Base-by-base conservation (phyloP, 2,113 vertebrate genomes). In the Heteronetta atricapilla region DNA sequence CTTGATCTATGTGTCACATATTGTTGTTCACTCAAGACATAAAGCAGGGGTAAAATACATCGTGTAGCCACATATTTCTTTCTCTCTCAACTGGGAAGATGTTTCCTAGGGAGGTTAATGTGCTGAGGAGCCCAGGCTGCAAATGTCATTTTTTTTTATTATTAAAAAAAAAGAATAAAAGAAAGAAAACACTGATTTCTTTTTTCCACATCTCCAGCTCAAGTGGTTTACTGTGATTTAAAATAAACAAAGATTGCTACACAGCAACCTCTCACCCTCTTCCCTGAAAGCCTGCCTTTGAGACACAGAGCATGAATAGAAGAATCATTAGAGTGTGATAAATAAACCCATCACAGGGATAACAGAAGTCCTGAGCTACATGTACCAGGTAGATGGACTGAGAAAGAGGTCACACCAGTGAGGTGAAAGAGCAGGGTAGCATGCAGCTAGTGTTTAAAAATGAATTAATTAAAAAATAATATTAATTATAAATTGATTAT, bases 261-360 rank as follows among this genome's bases (percentile, higher is more conserved):
- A 94, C 81, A 76, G 56, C 78, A 95, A 93, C 93, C 95, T 89
- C 92, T 97, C 29, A 2, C 77, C 92, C 81, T 94, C 23, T 88
- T 93, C 64, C 72, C 82, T 2, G 10, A 87, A 63, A 92, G 52
- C 64, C 46, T 82, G 56, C n/a, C 69, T 89, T 91, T 76, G 78
- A 77, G 88, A 82, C 7, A 11, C 26, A 22, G 56, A 89, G 34
- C 0, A 0, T 86, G 86, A 89, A 83, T 58, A 92, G 83, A 94
- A 83, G 94, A 96, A 94, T 89, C 90, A 91, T 96, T 94, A 94
- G 64, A 96, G 82, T 95, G 93, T 95, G 95, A 96, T 95, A 96
- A 96, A 94, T 95, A 93, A 94, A 93, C 42, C 88, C 52, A 77
- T 82, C 89, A 89, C 18, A 26, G 88, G 91, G 84, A 93, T 94